phyloP scores from a whole-genome alignment of 1,140 invertebrate species.

The Hestina assimilis region DNA sequence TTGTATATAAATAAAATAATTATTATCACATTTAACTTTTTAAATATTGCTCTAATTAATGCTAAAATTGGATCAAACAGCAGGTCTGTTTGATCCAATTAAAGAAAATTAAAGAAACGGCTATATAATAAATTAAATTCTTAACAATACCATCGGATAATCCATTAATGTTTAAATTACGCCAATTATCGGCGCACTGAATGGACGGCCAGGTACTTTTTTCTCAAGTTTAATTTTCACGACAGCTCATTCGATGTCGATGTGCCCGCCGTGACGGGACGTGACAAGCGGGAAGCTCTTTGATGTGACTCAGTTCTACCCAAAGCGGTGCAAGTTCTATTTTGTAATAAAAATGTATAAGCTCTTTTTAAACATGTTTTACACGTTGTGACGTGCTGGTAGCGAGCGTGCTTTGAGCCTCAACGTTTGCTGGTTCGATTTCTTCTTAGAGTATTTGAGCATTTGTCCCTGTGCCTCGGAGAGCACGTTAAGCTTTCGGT shows the following conservation, averaged over 20 bases:
- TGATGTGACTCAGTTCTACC: constrained; percentile 28
- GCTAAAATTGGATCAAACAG: not conserved
- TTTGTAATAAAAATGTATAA: too few species aligned
- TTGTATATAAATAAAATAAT: too few species aligned
- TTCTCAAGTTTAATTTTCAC: constrained; percentile 52
- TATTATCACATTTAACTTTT: too few species aligned
- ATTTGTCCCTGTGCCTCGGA: too few species aligned
- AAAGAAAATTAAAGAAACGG: not conserved
- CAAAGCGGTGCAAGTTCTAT: too few species aligned
- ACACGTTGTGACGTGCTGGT: too few species aligned
- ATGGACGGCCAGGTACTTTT: constrained; percentile 24
- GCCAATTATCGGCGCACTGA: constrained; percentile 27
- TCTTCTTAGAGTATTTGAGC: too few species aligned
- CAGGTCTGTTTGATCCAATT: not conserved
- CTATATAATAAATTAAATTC: constrained; percentile 17
- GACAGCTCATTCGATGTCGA: constrained; percentile 41
- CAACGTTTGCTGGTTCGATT: too few species aligned
- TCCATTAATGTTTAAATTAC: constrained; percentile 25
- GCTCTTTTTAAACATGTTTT: too few species aligned
- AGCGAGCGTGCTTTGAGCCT: too few species aligned
- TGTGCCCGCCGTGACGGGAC: constrained; percentile 43
- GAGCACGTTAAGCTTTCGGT: too few species aligned
- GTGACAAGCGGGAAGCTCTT: constrained; percentile 43
- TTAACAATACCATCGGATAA: constrained; percentile 15
- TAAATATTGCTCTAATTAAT: not conserved